A percentile compares a stretch with the other conserved stretches of the same genome.
Evolutionary conservation across 2,797 vertebrate species (phyloP).

Genomic region (Rhyacichthys aspro): DNA sequence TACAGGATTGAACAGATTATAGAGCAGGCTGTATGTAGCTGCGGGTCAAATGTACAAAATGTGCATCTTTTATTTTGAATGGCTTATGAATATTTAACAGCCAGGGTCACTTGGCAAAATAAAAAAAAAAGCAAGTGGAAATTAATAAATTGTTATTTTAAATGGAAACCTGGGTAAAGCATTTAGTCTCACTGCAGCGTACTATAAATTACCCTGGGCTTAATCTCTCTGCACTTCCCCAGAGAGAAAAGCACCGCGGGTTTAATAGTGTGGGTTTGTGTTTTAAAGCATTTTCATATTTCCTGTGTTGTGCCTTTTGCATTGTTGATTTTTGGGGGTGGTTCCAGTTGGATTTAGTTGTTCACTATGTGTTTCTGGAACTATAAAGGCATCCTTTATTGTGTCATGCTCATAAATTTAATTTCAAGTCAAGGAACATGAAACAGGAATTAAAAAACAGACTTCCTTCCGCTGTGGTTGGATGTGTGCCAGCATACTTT

Average conservation of each 20-base stretch:
- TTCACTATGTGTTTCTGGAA: constrained; percentile 53
- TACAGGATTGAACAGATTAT: constrained; percentile 66
- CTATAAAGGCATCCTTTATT: constrained; percentile 67
- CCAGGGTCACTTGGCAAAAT: constrained; percentile 64
- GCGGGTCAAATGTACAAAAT: constrained; percentile 77
- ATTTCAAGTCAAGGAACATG: constrained; percentile 80
- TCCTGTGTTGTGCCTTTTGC: constrained; percentile 52
- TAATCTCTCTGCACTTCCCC: constrained; percentile 67
- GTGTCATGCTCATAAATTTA: constrained; percentile 79
- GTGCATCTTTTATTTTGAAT: constrained; percentile 82
- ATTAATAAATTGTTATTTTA: constrained; percentile 76
- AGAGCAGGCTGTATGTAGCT: constrained; percentile 59
- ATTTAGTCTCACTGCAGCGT: constrained; percentile 63
- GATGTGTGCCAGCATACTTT: constrained; percentile 68
- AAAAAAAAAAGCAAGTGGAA: constrained; percentile 52
- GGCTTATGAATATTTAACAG: constrained; percentile 81
- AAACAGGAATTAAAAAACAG: constrained; percentile 74
- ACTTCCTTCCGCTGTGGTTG: constrained; percentile 69
- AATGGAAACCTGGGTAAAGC: constrained; percentile 68
- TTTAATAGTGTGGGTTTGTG: constrained; percentile 14
- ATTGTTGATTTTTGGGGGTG: constrained; percentile 39
- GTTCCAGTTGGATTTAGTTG: constrained; percentile 56
- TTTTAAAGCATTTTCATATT: constrained; percentile 38
- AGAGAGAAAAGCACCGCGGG: constrained; percentile 47
- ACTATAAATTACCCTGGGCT: constrained; percentile 71